These are phyloP conservation scores for Mustela nigripes DNA, from an alignment of 2,113 vertebrate genomes.

Conservation along the genomic window DNA sequence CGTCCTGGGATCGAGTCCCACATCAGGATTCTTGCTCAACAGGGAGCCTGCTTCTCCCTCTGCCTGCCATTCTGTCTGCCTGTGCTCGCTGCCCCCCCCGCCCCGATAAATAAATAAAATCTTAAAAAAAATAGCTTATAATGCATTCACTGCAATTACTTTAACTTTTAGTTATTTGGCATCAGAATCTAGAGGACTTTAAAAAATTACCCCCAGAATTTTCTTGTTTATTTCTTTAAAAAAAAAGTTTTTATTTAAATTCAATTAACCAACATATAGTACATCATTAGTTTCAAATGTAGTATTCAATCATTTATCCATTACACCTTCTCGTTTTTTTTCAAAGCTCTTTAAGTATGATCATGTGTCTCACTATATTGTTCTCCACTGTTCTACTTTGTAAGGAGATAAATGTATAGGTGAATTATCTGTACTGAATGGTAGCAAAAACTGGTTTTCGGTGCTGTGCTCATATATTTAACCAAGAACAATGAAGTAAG, in stretches of 20 bases:
- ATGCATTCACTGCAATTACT: neutral
- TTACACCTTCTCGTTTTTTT: neutral
- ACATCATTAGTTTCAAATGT: neutral
- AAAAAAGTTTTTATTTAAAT: neutral
- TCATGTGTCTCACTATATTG: neutral
- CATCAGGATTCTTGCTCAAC: too few species aligned
- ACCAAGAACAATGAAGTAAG: neutral
- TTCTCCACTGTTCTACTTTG: neutral
- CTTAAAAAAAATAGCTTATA: neutral
- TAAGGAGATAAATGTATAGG: neutral
- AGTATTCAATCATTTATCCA: neutral
- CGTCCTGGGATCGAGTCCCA: too few species aligned
- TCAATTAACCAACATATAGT: neutral
- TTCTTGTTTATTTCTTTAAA: neutral
- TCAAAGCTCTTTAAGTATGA: neutral
- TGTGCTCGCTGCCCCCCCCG: too few species aligned
- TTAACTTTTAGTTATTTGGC: neutral
- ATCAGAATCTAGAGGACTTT: constrained; percentile 33
- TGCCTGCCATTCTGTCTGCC: too few species aligned
- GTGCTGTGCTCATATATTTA: neutral
- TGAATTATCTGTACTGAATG: neutral
- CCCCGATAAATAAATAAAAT: too few species aligned
- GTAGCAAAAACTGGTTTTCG: neutral
- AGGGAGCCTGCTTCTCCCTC: too few species aligned
- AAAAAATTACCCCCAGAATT: neutral